Evolutionary conservation across 2,888 invertebrate species (phyloP), one percentile per base, ranked within the genome.

Genomic region (Scaptomyza polygonia): DNA sequence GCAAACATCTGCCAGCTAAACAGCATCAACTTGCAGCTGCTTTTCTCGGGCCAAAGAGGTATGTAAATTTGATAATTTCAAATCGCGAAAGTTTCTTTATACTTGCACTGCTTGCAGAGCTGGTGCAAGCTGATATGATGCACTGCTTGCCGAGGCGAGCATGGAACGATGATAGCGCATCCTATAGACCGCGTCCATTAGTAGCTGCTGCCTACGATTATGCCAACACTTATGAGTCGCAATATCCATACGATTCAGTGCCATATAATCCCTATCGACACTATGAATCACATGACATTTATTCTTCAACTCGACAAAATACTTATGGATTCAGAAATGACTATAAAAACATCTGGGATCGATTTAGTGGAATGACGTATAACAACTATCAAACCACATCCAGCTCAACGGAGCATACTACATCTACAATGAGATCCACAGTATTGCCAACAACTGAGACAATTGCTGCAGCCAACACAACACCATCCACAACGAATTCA

Each of bases 31-130:
- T 39, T 57, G 58, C 52, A 66, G 1, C 8, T 48, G 40, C 18
- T 66, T 9, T 70, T 70, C 29, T 27, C 47, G 3, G 71, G 61
- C 3, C 53, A 66, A 45, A 16, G n/a, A 7, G 45, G 73, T 73
- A 21, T 49, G 67, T 42, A n/a, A 0, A 16, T n/a, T 12, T 8
- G n/a, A 5, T 11, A 4, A 9, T 21, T 25, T 6, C 1, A 4
- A 32, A 5, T 21, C 16, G 0, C 9, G 8, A 14, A 21, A 14
- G 36, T 6, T 30, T 42, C 21, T 7, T 14, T n/a, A 6, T 11
- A n/a, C 21, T 21, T 0, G 0, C 49, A 25, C 21, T 49, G 21
- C 34, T 16, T 39, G n/a, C 25, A 73, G 76, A 62, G 34, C 18
- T 75, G 2, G 12, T 53, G 2, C 7, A 44, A 14, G 34, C 40